These are phyloP conservation scores for Delphinapterus leucas DNA, from an alignment of 2,113 vertebrate genomes.

Conservation along the genomic window DNA sequence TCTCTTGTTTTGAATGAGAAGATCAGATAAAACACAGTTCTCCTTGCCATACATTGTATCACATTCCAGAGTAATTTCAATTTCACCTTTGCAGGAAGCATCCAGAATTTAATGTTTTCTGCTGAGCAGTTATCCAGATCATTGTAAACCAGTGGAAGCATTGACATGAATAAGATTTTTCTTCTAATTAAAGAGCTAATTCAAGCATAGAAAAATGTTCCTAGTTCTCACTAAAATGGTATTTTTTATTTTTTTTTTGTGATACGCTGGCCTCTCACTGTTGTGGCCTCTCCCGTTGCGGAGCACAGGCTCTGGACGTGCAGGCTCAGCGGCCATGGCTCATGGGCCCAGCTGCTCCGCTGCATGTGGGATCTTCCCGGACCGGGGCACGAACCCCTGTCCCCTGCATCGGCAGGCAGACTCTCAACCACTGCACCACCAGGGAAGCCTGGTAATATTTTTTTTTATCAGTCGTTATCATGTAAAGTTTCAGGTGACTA, in stretches of 20 bases:
- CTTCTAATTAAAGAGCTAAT: constrained; percentile 3
- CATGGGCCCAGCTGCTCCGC: no score
- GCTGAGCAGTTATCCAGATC: background rate
- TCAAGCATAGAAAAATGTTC: background rate
- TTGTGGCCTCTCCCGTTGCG: no score
- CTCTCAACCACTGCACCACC: no score
- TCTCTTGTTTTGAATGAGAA: background rate
- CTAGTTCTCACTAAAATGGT: background rate
- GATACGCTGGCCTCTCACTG: no score
- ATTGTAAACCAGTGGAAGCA: background rate
- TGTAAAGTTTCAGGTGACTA: background rate
- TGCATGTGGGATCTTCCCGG: no score
- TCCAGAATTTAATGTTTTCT: background rate
- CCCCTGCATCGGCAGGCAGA: no score
- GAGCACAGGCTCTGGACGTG: no score
- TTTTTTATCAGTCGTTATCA: background rate
- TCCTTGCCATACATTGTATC: background rate
- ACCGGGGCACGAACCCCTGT: no score
- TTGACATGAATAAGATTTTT: constrained; percentile 18
- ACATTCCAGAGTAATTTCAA: constrained; percentile 12
- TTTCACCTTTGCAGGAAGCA: background rate
- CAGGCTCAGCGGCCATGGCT: no score
- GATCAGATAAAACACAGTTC: background rate
- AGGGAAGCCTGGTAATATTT: background rate
- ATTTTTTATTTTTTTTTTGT: background rate